Conservation (phyloP, 37 sponge, comb jelly and placozoan species). For the Amphimedon queenslandica region DNA sequence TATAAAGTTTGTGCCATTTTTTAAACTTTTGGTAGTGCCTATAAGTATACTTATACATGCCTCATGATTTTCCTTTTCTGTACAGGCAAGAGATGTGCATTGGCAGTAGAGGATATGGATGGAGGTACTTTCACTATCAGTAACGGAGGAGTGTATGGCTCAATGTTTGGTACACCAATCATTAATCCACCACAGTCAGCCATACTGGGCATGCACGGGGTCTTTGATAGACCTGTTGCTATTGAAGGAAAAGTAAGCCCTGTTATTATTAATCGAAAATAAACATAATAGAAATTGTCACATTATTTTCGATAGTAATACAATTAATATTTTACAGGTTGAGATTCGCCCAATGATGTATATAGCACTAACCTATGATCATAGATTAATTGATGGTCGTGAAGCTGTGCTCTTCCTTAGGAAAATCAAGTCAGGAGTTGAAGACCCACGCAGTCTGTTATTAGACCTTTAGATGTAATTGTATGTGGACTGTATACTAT, state of each 20-base stretch:
- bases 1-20: no score
- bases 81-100: conserved; percentile 72
- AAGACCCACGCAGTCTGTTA: conserved; percentile 81
- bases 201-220: conserved; percentile 97
- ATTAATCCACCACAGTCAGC: conserved; percentile 99
- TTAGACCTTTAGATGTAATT: conserved; percentile 66
- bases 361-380: conserved; percentile 96
- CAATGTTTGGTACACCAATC: conserved; percentile 96
- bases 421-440: conserved; percentile 92
- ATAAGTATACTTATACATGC: no score
- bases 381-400: conserved; percentile 95
- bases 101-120: conserved; percentile 97
- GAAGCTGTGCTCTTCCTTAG: conserved; percentile 94
- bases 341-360: conserved; percentile 99
- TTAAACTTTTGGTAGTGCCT: no score
- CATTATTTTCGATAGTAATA: not conserved
- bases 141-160: conserved; percentile 99
- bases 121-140: conserved; percentile 98
- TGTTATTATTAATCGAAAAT: no score
- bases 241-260: conserved; percentile 80
- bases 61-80: not conserved
- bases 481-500: not conserved
- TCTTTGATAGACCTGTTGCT: conserved; percentile 88
- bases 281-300: not conserved
- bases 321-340: conserved; percentile 44